A percentile compares a stretch with the other conserved stretches of the same genome.
Conservation (phyloP, 1,140 invertebrate species). For the Scaptodrosophila lebanonensis region DNA sequence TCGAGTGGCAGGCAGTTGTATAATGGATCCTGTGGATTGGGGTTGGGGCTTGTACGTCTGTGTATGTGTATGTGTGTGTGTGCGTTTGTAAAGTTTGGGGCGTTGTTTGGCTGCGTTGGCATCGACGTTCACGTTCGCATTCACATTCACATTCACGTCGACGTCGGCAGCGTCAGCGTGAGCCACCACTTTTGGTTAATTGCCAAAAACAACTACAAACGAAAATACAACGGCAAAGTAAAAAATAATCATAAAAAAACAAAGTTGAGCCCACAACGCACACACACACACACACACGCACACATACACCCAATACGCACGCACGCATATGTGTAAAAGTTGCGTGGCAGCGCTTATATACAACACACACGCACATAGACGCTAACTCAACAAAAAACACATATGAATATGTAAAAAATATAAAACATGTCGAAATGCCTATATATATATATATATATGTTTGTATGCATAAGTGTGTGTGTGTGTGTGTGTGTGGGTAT, state of each 20-base stretch:
- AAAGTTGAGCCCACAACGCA: constrained; percentile 14
- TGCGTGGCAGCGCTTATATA: constrained; percentile 31
- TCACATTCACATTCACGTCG: background rate
- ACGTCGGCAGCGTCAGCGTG: background rate
- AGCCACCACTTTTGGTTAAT: constrained; percentile 64
- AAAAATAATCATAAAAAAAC: constrained; percentile 1
- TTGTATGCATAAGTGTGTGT: constrained; percentile 3
- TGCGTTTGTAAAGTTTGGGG: constrained; percentile 1
- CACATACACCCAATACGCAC: no score
- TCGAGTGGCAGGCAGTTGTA: constrained; percentile 40
- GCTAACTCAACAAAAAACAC: constrained; percentile 4
- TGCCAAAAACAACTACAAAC: constrained; percentile 66
- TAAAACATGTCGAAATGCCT: constrained; percentile 35
- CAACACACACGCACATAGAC: constrained; percentile 17
- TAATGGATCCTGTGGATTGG: no score
- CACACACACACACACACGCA: constrained; percentile 1
- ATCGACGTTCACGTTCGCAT: background rate
- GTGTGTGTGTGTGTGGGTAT: constrained; percentile 1
- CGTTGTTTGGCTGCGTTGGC: background rate
- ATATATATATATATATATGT: constrained; percentile 1
- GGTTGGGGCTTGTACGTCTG: no score
- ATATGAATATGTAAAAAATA: constrained; percentile 54
- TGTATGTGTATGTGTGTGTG: constrained; percentile 31
- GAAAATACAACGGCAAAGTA: constrained; percentile 2
- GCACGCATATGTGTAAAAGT: constrained; percentile 8